Conservation (phyloP, 1,140 invertebrate genomes). For the Aphis gossypii region DNA sequence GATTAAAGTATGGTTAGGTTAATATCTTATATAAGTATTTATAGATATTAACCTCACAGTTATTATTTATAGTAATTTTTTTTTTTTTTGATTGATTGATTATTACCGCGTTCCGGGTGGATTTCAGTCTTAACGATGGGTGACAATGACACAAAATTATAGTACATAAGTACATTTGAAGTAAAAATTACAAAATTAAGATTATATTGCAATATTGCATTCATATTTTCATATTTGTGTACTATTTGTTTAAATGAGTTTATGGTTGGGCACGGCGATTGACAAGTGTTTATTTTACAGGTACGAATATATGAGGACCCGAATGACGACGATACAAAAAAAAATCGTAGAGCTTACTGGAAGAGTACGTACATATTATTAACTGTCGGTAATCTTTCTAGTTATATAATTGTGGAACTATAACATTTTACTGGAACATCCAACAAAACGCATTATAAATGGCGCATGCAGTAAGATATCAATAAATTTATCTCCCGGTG, state of each 20-base stretch:
- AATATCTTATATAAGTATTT: neutral
- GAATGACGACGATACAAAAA: constrained; percentile 69
- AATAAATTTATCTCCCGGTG: neutral
- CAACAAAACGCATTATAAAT: neutral
- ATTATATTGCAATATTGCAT: neutral
- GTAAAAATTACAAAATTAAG: neutral
- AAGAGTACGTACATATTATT: constrained; percentile 64
- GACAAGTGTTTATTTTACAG: constrained; percentile 62
- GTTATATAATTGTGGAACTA: neutral
- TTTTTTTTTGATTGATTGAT: too few relatives aligned
- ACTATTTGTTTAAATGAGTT: neutral
- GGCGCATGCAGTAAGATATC: neutral
- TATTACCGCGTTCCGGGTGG: too few relatives aligned
- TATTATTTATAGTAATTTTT: neutral
- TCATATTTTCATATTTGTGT: neutral
- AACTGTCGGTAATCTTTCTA: neutral
- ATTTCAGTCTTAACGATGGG: neutral
- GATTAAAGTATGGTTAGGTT: neutral
- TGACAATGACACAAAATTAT: neutral
- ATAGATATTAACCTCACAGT: neutral
- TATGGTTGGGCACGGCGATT: neutral
- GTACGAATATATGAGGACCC: constrained; percentile 70
- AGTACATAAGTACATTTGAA: neutral
- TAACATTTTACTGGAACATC: neutral
- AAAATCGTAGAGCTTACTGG: constrained; percentile 70